Evolutionary conservation across 2,888 invertebrate species (phyloP), one percentile per base, ranked within the genome.

Genomic region (Watsonalla cultraria): DNA sequence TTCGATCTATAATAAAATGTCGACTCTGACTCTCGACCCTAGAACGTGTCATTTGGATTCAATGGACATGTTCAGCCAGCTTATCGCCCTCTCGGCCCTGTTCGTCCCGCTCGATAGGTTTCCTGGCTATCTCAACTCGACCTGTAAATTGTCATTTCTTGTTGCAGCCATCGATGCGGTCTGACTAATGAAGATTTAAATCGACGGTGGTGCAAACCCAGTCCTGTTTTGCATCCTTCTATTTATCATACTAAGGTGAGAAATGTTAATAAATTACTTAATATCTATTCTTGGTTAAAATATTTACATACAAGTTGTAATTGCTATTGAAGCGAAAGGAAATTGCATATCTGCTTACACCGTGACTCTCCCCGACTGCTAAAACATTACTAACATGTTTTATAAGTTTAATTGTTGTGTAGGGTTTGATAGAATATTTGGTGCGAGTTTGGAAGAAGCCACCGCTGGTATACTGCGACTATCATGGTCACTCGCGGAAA

Each of bases 131-230:
- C 71, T 68, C 39, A 15, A 37, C 49, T 39, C 64, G 67, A 67
- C 70, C 71, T 77, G 69, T 79, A 77, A 80, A 76, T 72, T 76
- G 72, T 74, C 65, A 72, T 80, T 78, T 82, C 78, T 86, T 84
- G 78, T 92, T 92, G 58, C 91, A 96, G 96, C 84, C 94, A 96
- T 84, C 93, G 96, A 65, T 96, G 96, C 90, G 96, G 96, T 51
- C 85, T 97, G 78, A 95, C 95, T 72, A 96, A 95, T 79, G 95
- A 95, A 86, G 97, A 97, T 89, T 89, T 97, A 80, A 97, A 97
- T 88, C 92, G 96, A 66, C 93, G 95, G 55, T 97, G 97, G 97
- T 93, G 93, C 76, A 93, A 93, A 73, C 97, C 97, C 46, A 94
- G 93, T 82, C 92, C 93, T 62, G 86, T 90, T 68, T 85, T 94